Conservation (phyloP, 1,140 invertebrate species). For the Brachionus koreanus region DNA sequence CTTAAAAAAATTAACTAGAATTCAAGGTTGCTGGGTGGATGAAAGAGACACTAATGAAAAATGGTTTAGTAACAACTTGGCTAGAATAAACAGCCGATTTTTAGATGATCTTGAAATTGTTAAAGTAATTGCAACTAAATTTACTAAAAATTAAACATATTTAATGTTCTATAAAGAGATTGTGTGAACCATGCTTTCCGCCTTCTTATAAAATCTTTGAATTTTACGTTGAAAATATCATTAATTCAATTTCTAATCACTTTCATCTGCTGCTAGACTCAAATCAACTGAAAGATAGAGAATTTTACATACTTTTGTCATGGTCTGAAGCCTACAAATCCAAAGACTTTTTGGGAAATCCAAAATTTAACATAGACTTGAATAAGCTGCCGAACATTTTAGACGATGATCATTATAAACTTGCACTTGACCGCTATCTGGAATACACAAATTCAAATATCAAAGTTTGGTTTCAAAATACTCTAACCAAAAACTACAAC, state of each 20-base stretch:
- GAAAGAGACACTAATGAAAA: constrained; percentile 19
- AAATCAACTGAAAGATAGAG: constrained; percentile 33
- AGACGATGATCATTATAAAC: neutral
- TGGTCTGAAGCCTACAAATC: constrained; percentile 33
- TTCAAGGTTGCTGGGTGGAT: constrained; percentile 4
- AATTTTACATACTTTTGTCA: constrained; percentile 15
- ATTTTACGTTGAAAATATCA: neutral
- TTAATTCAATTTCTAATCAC: neutral
- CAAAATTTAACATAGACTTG: neutral
- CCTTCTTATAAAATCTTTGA: constrained; percentile 22
- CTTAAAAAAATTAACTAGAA: neutral
- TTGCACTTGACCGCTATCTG: neutral
- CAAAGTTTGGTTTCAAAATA: constrained; percentile 28
- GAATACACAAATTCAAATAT: neutral
- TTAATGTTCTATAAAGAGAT: neutral
- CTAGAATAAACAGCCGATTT: constrained; percentile 3
- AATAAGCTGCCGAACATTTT: constrained; percentile 29
- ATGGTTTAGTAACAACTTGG: constrained; percentile 35
- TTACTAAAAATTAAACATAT: neutral
- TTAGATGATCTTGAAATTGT: constrained; percentile 26
- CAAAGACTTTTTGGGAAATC: neutral
- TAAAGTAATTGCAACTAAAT: neutral
- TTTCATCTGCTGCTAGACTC: neutral
- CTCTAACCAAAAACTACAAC: neutral
- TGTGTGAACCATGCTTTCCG: constrained; percentile 43